Base-by-base conservation (phyloP, 2,888 invertebrate species). In the Helleia helle region DNA sequence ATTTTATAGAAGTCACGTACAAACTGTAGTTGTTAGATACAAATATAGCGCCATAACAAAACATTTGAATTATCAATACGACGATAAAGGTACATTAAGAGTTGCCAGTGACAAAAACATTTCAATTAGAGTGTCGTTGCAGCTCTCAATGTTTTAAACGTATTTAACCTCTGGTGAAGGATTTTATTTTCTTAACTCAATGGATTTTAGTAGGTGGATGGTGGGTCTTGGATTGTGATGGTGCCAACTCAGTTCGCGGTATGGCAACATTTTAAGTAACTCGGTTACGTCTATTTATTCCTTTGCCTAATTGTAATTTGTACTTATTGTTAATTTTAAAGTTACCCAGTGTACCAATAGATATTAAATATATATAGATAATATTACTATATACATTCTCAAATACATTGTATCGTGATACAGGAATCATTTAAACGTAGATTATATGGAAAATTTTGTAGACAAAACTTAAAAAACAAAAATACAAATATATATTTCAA, bases 401-500 rank as follows among this genome's bases (percentile, higher is more conserved):
- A n/a, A n/a, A n/a, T n/a, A n/a, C 1, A 37, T 31, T 38, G 24
- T 12, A 31, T 29, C 28, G 26, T 15, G 28, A 25, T 34, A 30
- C 18, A 29, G 15, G 17, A 67, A 24, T 36, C 13, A 11, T 22
- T 22, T 25, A 18, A n/a, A 13, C n/a, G 36, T 13, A n/a, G n/a
- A n/a, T n/a, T n/a, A n/a, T n/a, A 12, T 24, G 24, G 24, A 14
- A n/a, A n/a, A n/a, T n/a, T n/a, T n/a, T n/a, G n/a, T n/a, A n/a
- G n/a, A n/a, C n/a, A n/a, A n/a, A n/a, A n/a, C n/a, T n/a, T n/a
- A n/a, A n/a, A n/a, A n/a, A n/a, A n/a, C n/a, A n/a, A n/a, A n/a
- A n/a, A n/a, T n/a, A n/a, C n/a, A n/a, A n/a, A n/a, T n/a, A n/a
- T n/a, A n/a, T n/a, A n/a, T n/a, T n/a, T n/a, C n/a, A n/a, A n/a